Evolutionary conservation across 2,113 vertebrate species (phyloP), one percentile per base, ranked within the genome.

Genomic region (Pelusios castaneus): DNA sequence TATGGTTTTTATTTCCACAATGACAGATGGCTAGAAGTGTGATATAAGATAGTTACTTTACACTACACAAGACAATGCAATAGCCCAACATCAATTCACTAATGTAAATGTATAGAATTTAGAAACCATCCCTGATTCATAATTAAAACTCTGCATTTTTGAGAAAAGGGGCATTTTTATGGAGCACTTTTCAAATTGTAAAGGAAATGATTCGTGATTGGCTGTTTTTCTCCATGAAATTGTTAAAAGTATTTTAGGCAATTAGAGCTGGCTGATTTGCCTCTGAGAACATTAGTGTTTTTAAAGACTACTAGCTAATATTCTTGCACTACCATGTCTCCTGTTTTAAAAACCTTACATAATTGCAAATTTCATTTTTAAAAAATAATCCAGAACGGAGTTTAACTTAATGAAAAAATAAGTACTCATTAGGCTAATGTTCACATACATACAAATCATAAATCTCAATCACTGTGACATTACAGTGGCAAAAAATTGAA

Each of bases 231-330:
- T 93, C 92, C 80, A 89, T 84, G 73, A 88, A 95, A 93, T 86
- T 96, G 41, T 94, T 90, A 2, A 89, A n/a, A 94, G 76, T 84
- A 82, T 93, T 89, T 89, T 91, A 97, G 95, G 95, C 84, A 97
- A 92, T 96, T 96, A 87, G 1, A 96, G 91, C 88, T 97, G 95
- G 82, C 93, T 93, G 96, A 95, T 95, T 91, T 94, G 95, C 82
- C 31, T 84, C 54, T 49, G 86, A 94, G 79, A 93, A 93, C n/a
- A 38, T 47, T 6, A 82, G 95, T 91, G 78, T 84, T 5, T 52
- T 75, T 51, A 89, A 84, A 95, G 93, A 55, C 25, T 84, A 91
- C 89, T 54, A 90, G 91, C 82, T 85, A 80, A 94, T 90, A 85
- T 41, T 91, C 83, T n/a, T 87, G 87, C 45, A 67, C 5, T 85